Base-by-base conservation (phyloP, 2,888 invertebrate species). In the Kuschelorhynchus macadamiae region DNA sequence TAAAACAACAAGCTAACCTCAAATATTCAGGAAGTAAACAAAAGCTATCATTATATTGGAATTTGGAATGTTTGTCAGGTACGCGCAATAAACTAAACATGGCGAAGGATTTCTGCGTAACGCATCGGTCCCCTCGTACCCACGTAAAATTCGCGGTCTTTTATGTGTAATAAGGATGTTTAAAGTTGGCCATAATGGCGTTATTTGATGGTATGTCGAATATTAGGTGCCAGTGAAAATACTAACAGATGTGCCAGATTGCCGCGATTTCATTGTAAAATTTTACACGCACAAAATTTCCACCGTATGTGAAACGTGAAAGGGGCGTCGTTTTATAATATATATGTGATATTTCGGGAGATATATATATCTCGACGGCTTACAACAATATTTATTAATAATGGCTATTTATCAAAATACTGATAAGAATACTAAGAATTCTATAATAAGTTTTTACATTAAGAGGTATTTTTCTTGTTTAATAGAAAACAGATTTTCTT, bases 151-250 rank as follows among this genome's bases (percentile, higher is more conserved):
- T 67, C 62, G 66, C 56, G 44, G 61, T 56, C 66, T 72, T 77
- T 76, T 76, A 77, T 77, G 75, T 71, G 73, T 76, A 76, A 77
- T 76, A 75, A 74, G 72, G 74, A 75, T 74, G 76, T 75, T 76
- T 72, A 76, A 75, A 74, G 70, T 75, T 70, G 74, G 63, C 63
- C 47, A 60, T 66, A 60, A 66, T 60, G 44, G 41, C 56, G 62
- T n/a, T 42, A 63, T 68, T 69, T 65, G 59, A 65, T 65, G 69
- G 36, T 64, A 67, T 57, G 64, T 64, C 53, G 60, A 65, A 65
- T 69, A 69, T 69, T 69, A 65, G 55, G 60, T 69, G 64, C 47
- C 44, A 69, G 42, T 52, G 46, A 59, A 55, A 63, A 52, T 17
- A 62, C 59, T 50, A 42, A 50, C 61, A 52, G 61, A 36, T 61